Evolutionary conservation across 2,113 vertebrate genomes (phyloP), one percentile per base, ranked within the genome.

Genomic region (Pangasianodon hypophthalmus): DNA sequence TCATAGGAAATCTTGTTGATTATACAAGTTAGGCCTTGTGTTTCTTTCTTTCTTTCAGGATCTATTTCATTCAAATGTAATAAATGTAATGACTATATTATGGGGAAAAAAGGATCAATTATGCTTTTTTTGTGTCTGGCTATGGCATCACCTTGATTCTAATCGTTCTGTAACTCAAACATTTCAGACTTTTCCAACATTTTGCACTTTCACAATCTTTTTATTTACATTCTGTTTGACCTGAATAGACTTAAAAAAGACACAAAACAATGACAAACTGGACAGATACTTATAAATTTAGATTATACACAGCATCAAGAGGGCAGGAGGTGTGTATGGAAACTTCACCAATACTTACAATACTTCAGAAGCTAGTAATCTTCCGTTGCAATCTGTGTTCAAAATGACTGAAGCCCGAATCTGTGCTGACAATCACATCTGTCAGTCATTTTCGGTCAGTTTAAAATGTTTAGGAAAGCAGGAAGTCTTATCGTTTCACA

Each of bases 381-480:
- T 87, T 56, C 62, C 26, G 21, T 84, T 44, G 58, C 11, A 19
- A 88, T 89, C 73, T 48, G 86, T 6, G 86, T 37, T 60, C 54
- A 60, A 69, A 62, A 62, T 44, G 58, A 56, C 84, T 80, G 67
- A 58, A 77, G 79, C 46, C 84, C 69, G 75, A 73, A 84, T 50
- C 50, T 83, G 56, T 77, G 84, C 46, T 90, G 64, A 90, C 54
- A 24, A 82, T 85, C 91, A 71, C 88, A 90, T 87, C 83, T 88
- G 89, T 56, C 85, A 29, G 73, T 79, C 52, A 86, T 87, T 91
- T 88, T 52, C 37, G 19, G 77, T 79, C 41, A 24, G 75, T 86
- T 46, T 83, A n/a, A 56, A 81, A 21, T 81, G 67, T 89, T 89
- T 64, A 85, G 77, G 50, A 83, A 32, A 75, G 24, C 60, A 84